A percentile compares a stretch with the other conserved stretches of the same genome.
These are phyloP conservation scores for Prorops nasuta DNA, from an alignment of 1,140 invertebrate genomes.

Conservation along the genomic window DNA sequence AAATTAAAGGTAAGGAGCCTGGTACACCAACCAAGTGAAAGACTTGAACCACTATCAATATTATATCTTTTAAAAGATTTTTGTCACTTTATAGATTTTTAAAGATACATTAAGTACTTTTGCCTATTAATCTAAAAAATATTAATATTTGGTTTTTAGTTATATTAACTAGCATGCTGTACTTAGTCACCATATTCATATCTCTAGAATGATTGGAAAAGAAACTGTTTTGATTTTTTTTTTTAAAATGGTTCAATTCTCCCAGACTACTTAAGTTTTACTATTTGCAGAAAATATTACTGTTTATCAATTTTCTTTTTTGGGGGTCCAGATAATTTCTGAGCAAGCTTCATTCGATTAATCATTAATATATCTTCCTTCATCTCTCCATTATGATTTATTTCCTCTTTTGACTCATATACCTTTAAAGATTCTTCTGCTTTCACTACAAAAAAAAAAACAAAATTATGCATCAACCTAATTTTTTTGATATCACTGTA, in stretches of 20 bases:
- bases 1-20: too few relatives aligned
- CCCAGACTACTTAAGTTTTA: too few relatives aligned
- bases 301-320: conserved; percentile 59
- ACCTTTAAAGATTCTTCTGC: conserved; percentile 60
- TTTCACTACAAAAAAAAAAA: conserved; percentile 49
- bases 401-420: conserved; percentile 36
- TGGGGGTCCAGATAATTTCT: conserved; percentile 66
- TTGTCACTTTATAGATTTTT: not conserved
- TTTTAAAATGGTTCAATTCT: too few relatives aligned
- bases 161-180: too few relatives aligned
- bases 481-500: conserved; percentile 1
- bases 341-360: conserved; percentile 70
- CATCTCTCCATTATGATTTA: conserved; percentile 48
- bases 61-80: not conserved
- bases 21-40: too few relatives aligned
- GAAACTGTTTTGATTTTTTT: not conserved
- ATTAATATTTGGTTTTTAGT: too few relatives aligned
- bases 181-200: too few relatives aligned
- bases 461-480: conserved; percentile 3
- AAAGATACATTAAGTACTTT: too few relatives aligned
- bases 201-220: too few relatives aligned
- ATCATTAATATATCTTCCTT: conserved; percentile 66
- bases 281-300: too few relatives aligned
- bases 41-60: conserved; percentile 9
- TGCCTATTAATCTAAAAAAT: too few relatives aligned